Percentiles rank a stretch among this genome's conserved stretches.
Evolutionary conservation across 1,140 invertebrate genomes (phyloP).

Genomic region (Cyrtorhinus lividipennis): DNA sequence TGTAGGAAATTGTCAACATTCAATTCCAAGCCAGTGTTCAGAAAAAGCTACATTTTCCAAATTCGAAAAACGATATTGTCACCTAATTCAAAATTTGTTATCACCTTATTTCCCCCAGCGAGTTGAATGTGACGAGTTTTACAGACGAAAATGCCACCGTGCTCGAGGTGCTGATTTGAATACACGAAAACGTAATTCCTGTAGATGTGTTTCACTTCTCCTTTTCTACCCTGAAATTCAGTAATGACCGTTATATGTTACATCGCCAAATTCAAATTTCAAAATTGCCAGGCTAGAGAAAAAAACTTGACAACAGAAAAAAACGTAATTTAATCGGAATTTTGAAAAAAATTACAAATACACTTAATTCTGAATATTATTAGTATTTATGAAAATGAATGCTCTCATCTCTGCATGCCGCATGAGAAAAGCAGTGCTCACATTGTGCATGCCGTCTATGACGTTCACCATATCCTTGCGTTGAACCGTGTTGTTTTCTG

Average conservation of each 20-base stretch:
- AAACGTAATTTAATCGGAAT: not conserved
- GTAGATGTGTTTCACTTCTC: conserved; percentile 93
- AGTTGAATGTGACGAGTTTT: conserved; percentile 82
- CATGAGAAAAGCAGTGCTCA: conserved; percentile 34
- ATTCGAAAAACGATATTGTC: not conserved
- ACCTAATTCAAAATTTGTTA: not conserved
- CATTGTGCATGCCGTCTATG: conserved; percentile 86
- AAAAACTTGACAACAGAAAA: no score
- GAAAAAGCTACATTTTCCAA: not conserved
- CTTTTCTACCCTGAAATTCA: conserved; percentile 53
- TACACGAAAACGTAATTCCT: conserved; percentile 87
- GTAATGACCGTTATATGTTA: not conserved
- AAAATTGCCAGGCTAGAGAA: not conserved
- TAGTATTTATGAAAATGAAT: no score
- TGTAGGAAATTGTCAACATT: not conserved
- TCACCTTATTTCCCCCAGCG: conserved; percentile 68
- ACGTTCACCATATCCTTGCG: conserved; percentile 93
- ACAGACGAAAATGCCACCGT: conserved; percentile 95
- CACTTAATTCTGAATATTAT: no score
- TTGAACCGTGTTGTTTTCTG: conserved; percentile 83
- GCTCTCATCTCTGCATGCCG: no score
- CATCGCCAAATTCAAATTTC: not conserved
- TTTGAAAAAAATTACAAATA: not conserved
- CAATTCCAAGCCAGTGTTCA: no score
- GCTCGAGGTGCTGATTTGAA: conserved; percentile 83